A percentile compares a stretch with the other conserved stretches of the same genome.
phyloP scores from a whole-genome alignment of 2,797 vertebrate genomes.

The Epinephelus awoara region DNA sequence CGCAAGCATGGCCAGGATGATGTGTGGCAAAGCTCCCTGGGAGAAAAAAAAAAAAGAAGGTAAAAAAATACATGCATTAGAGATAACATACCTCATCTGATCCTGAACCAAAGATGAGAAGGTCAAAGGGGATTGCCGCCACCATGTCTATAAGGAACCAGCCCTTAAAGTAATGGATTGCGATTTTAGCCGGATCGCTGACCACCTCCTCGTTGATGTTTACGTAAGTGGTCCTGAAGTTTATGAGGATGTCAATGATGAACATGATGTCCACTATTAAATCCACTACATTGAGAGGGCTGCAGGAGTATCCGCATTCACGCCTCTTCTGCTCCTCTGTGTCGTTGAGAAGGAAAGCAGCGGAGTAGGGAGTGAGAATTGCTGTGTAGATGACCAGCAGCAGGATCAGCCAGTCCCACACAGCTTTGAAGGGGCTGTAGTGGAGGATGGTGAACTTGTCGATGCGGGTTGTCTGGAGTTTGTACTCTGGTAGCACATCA shows the following conservation, averaged over 20 bases:
- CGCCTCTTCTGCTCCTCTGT: constrained; percentile 94
- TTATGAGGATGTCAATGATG: constrained; percentile 99
- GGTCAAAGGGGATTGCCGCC: constrained; percentile 98
- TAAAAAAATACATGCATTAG: constrained; percentile 45
- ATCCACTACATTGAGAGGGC: constrained; percentile 97
- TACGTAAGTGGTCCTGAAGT: constrained; percentile 99
- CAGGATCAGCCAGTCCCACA: constrained; percentile 99
- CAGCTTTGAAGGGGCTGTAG: constrained; percentile 99
- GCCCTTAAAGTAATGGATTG: constrained; percentile 99
- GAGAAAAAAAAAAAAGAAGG: constrained; percentile 36
- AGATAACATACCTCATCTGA: constrained; percentile 95
- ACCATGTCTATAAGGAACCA: constrained; percentile 99
- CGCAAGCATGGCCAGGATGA: constrained; percentile 36
- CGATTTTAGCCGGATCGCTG: constrained; percentile 97
- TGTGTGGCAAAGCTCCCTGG: constrained; percentile 59
- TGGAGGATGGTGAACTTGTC: constrained; percentile 99
- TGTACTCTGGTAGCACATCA: constrained; percentile 98
- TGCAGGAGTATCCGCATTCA: constrained; percentile 97
- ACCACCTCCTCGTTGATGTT: constrained; percentile 99
- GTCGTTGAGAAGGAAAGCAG: constrained; percentile 98
- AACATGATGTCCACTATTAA: constrained; percentile 99
- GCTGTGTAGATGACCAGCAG: constrained; percentile 98
- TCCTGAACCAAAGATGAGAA: constrained; percentile 99
- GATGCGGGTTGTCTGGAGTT: constrained; percentile 96
- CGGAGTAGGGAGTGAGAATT: constrained; percentile 98